Evolutionary conservation across 2,797 vertebrate species (phyloP), one percentile per base, ranked within the genome.

Genomic region (Bradypodion pumilum): DNA sequence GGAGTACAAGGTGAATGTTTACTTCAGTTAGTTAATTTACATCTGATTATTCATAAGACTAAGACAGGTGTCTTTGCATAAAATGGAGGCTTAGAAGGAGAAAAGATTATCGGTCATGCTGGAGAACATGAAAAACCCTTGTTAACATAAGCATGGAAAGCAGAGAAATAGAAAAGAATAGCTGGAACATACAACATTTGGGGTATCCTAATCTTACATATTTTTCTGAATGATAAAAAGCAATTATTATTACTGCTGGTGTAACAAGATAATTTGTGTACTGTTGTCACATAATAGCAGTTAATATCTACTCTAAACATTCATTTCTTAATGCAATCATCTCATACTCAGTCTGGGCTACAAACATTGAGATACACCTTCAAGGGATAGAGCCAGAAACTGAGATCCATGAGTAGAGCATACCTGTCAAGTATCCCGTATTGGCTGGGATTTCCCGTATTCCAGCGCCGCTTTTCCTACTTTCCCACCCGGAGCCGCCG

Each of bases 11-110:
- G 42, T 27, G 81, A 69, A 65, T 80, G 88, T 76, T 90, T 49
- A 73, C 49, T 60, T 87, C 75, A 82, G 65, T 62, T 90, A 42
- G 62, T 86, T 91, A 79, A 89, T 66, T 89, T 83, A 63, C 80
- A 79, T 78, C 69, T 81, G 81, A 88, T 75, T 76, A 75, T 73
- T 90, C 37, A 70, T 85, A 65, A 70, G 60, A 56, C 37, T 40
- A 46, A 87, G 70, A 83, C 59, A 80, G 60, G 66, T 82, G 52
- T 49, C 62, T 82, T 85, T 72, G 27, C 32, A 72, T 62, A 49
- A 86, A 84, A 70, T 40, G 10, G 69, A 84, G 46, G 72, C 12
- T 42, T 76, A 23, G 49, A 59, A 27, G 42, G 82, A 27, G 73
- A 2, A 4, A 9, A 52, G 68, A 56, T 62, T 9, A 42, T 74